Base-by-base conservation (phyloP, 1,140 invertebrate genomes). In the Drosophila hydei region DNA sequence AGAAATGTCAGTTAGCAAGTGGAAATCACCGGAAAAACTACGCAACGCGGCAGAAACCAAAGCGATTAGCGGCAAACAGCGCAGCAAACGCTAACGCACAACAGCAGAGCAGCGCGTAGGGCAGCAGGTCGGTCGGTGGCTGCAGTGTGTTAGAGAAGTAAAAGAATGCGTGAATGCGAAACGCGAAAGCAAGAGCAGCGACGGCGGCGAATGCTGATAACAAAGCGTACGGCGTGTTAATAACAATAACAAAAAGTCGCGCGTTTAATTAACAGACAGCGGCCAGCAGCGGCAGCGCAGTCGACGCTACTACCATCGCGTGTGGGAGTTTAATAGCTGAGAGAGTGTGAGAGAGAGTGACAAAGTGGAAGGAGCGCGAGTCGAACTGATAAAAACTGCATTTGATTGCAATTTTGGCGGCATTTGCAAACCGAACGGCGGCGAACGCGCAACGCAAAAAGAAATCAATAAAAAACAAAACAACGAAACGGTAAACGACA, bases 21-120 rank as follows among this genome's bases (percentile, higher is more conserved):
- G 83, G 78, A 88, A 88, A 88, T 83, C 83, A 79, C 83, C 83
- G 83, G 83, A 87, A 87, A 87, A 87, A 88, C 83, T 88, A 78
- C 83, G 74, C 43, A 83, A 61, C 83, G 81, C 81, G 81, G 81
- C 62, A 72, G 42, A 68, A 65, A 38, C 14, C 48, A 70, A 72
- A 75, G 25, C 62, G 55, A 68, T 25, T 33, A 64, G 60, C 55
- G 45, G 50, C 64, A 67, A 83, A 63, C 30, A 72, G 60, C 58
- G 63, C 58, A 75, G 47, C 45, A 61, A 64, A 47, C 54, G 54
- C 67, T 61, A 58, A 73, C 56, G 60, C n/a, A 63, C 45, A 69
- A 70, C 38, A 45, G 42, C 79, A 62, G 63, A 65, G 36, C 73
- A 68, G 48, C 36, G 55, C 42, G 33, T 21, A 40, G 61, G 48